Evolutionary conservation across 1,140 invertebrate species (phyloP).

Genomic region (Zeugodacus cucurbitae): DNA sequence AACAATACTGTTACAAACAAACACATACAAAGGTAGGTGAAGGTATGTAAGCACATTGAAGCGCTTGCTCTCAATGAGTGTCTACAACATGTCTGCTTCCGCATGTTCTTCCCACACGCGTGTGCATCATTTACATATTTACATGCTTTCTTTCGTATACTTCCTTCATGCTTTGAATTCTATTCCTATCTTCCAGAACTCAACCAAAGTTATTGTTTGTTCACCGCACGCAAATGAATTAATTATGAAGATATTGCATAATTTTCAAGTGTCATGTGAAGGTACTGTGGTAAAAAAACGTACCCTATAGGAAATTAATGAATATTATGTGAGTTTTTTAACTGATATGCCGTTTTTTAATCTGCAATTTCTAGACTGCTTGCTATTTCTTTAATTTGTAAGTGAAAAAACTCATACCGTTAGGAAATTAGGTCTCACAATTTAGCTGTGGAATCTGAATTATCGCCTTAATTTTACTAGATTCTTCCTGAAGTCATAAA

Average conservation of each 20-base stretch:
- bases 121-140: neutral
- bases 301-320: neutral
- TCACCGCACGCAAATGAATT: neutral
- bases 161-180: neutral
- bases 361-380: too few species aligned
- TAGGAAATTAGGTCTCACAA: too few species aligned
- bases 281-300: neutral
- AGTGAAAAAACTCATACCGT: too few species aligned
- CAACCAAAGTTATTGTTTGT: neutral
- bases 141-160: neutral
- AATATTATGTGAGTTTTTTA: too few species aligned
- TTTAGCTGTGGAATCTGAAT: too few species aligned
- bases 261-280: neutral
- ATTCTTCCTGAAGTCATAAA: too few species aligned
- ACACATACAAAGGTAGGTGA: neutral
- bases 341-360: too few species aligned
- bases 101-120: slow-evolving; percentile 1
- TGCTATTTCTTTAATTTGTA: too few species aligned
- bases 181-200: neutral
- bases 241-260: neutral
- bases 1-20: neutral
- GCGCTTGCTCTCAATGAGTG: neutral
- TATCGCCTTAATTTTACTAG: too few species aligned
- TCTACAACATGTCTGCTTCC: slow-evolving; percentile 12
- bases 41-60: neutral